These are phyloP conservation scores for Poecilobothrus nobilitatus DNA, from an alignment of 2,888 invertebrate genomes.

Conservation along the genomic window DNA sequence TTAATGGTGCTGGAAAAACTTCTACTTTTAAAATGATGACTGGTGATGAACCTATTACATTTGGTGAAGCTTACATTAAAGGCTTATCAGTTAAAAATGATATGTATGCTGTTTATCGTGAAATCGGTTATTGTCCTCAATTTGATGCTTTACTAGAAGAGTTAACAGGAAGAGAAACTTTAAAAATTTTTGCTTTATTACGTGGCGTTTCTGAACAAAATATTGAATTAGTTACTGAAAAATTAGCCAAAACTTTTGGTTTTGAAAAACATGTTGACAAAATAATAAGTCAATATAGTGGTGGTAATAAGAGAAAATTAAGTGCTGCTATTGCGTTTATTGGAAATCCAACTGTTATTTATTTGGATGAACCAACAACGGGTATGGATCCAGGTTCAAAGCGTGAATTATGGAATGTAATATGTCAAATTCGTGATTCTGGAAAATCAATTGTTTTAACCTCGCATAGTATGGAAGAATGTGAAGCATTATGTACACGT, in stretches of 20 bases:
- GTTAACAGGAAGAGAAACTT: constrained; percentile 60
- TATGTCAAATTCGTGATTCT: constrained; percentile 57
- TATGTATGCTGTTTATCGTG: constrained; percentile 52
- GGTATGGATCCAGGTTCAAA: constrained; percentile 49
- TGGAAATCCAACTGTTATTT: constrained; percentile 59
- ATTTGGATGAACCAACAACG: constrained; percentile 59
- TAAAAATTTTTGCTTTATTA: constrained; percentile 56
- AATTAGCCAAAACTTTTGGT: constrained; percentile 49
- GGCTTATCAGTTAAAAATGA: constrained; percentile 48
- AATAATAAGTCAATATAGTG: constrained; percentile 54
- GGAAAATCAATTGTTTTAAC: constrained; percentile 73
- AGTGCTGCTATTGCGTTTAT: constrained; percentile 63
- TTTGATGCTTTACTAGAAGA: constrained; percentile 65
- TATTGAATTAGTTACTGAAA: constrained; percentile 34
- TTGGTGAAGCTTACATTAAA: constrained; percentile 61
- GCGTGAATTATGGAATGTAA: constrained; percentile 69
- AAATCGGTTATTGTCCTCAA: constrained; percentile 66
- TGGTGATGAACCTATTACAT: constrained; percentile 64
- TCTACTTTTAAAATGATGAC: constrained; percentile 86
- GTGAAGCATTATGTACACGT: constrained; percentile 71
- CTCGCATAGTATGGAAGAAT: constrained; percentile 81
- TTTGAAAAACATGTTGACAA: constrained; percentile 56
- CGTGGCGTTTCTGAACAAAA: constrained; percentile 49
- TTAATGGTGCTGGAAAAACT: constrained; percentile 83
- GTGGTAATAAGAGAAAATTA: constrained; percentile 66